phyloP scores from a whole-genome alignment of 2,113 vertebrate genomes.

The Mola mola region DNA sequence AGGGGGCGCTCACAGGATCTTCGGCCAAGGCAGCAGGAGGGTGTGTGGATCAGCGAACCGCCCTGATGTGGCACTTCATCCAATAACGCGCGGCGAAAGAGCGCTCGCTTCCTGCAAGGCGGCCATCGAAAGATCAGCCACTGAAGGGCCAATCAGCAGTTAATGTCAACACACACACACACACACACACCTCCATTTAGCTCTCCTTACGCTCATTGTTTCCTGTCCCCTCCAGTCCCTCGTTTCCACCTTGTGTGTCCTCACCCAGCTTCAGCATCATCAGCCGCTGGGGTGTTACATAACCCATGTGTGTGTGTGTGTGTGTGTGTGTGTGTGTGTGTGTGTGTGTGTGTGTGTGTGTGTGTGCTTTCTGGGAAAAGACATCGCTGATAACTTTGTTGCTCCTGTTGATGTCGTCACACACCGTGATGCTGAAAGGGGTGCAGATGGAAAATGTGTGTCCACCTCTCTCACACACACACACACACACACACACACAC shows the following conservation, averaged over 20 bases:
- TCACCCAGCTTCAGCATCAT: conserved; percentile 23
- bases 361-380: conserved; percentile 64
- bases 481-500: conserved; percentile 1
- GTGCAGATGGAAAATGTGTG: conserved; percentile 42
- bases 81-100: conserved; percentile 27
- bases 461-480: conserved; percentile 2
- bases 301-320: conserved; percentile 38
- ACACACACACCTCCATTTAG: conserved; percentile 26
- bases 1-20: conserved; percentile 56
- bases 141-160: conserved; percentile 44
- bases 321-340: conserved; percentile 6
- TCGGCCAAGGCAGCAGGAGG: too few species aligned
- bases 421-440: conserved; percentile 7
- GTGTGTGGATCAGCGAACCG: neutral
- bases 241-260: conserved; percentile 35
- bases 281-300: conserved; percentile 35
- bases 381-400: conserved; percentile 70
- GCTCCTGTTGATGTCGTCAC: conserved; percentile 49
- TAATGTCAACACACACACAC: conserved; percentile 60
- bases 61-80: conserved; percentile 5
- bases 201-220: conserved; percentile 17
- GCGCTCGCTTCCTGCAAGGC: conserved; percentile 44
- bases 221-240: conserved; percentile 7
- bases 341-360: conserved; percentile 11
- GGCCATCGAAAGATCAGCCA: conserved; percentile 35